Evolutionary conservation across 2,888 invertebrate genomes (phyloP).

Genomic region (Fabriciana adippe): DNA sequence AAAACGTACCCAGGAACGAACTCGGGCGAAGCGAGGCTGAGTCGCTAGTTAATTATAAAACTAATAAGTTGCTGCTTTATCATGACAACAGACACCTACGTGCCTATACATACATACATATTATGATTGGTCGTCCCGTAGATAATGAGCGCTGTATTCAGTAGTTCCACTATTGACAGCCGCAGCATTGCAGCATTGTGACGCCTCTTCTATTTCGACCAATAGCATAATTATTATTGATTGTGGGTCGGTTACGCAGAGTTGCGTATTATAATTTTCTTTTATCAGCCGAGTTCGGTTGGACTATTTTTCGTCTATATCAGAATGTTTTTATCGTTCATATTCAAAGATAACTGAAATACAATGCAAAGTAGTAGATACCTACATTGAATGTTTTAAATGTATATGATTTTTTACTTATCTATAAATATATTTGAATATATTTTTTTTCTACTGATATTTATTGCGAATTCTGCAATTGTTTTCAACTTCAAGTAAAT

Average conservation of each 20-base stretch:
- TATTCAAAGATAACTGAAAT: not conserved
- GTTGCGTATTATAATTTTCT: constrained; percentile 8
- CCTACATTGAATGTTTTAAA: not conserved
- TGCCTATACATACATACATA: not conserved
- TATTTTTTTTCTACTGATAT: too few species aligned
- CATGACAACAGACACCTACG: too few species aligned
- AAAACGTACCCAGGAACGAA: too few species aligned
- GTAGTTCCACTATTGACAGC: constrained; percentile 24
- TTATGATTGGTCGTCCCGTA: constrained; percentile 26
- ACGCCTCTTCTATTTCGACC: constrained; percentile 19
- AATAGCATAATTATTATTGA: constrained; percentile 18
- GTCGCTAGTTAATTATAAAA: too few species aligned
- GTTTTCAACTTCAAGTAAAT: too few species aligned
- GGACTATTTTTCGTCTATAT: constrained; percentile 11
- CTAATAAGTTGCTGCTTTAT: too few species aligned
- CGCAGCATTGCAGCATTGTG: not conserved
- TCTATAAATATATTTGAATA: too few species aligned
- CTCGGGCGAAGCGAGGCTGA: too few species aligned
- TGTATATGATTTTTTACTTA: not conserved
- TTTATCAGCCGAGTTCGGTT: constrained; percentile 12
- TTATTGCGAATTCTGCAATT: too few species aligned
- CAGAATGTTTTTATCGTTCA: constrained; percentile 2
- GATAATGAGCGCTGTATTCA: constrained; percentile 47
- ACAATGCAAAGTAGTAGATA: not conserved
- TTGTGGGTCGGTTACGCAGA: constrained; percentile 8